phyloP scores from a whole-genome alignment of 2,113 vertebrate species.

The Otis tarda region DNA sequence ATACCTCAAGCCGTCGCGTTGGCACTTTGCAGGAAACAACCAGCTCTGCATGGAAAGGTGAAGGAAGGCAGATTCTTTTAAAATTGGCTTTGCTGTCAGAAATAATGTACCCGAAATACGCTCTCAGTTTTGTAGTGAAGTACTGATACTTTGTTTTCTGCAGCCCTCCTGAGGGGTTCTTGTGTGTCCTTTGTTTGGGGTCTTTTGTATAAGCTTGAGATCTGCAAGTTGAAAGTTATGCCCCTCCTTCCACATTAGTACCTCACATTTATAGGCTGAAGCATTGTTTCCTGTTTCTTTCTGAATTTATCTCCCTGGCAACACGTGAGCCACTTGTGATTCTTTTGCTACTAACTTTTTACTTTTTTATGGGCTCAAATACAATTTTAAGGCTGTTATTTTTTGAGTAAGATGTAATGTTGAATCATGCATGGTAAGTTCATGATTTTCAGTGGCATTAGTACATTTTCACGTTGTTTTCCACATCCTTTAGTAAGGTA shows the following conservation, averaged over 20 bases:
- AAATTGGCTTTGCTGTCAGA: not conserved
- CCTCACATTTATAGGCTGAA: slow-evolving; percentile 9
- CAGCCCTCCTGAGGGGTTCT: not conserved
- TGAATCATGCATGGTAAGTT: not conserved
- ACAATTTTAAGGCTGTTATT: not conserved
- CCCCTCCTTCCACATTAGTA: slow-evolving; percentile 37
- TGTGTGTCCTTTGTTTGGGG: not conserved
- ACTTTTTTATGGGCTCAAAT: not conserved
- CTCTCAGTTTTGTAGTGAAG: not conserved
- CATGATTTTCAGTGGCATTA: not conserved
- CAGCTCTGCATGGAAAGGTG: not conserved
- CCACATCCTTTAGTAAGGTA: slow-evolving; percentile 2
- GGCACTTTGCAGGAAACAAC: not conserved
- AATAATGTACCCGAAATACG: not conserved
- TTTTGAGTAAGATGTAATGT: not conserved
- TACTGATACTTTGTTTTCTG: not conserved
- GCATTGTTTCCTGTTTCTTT: slow-evolving; percentile 47
- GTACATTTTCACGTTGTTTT: not conserved
- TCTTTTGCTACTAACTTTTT: slow-evolving; percentile 20
- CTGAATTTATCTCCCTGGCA: slow-evolving; percentile 51
- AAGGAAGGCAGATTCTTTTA: not conserved
- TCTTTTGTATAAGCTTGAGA: not conserved
- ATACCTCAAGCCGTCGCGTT: not conserved
- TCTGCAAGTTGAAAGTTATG: not conserved
- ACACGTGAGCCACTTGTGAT: not conserved